Evolutionary conservation across 2,888 invertebrate species (phyloP).

Genomic region (Tanytarsus gracilentus): DNA sequence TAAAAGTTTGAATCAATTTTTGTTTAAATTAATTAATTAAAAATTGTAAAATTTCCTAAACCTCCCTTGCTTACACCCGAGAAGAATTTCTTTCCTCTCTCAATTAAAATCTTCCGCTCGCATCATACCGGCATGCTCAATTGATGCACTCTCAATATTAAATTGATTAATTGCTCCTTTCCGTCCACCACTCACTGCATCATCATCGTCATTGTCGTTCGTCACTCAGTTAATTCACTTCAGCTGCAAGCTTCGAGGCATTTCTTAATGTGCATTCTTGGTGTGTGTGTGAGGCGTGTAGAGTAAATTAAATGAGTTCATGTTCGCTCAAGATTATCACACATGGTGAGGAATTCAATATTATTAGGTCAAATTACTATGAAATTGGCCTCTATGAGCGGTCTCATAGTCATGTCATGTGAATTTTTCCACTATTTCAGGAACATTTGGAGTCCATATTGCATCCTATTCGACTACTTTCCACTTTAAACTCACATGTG

Average conservation of each 20-base stretch:
- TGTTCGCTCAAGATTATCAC: too few species aligned
- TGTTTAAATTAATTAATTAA: too few species aligned
- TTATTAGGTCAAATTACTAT: conserved; percentile 22
- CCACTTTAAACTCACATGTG: conserved; percentile 21
- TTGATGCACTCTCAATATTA: conserved; percentile 10
- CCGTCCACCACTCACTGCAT: conserved; percentile 12
- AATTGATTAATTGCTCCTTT: conserved; percentile 27
- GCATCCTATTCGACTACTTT: conserved; percentile 21
- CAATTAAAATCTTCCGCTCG: conserved; percentile 22
- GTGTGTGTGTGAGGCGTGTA: background rate
- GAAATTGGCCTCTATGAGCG: conserved; percentile 22
- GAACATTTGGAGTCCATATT: conserved; percentile 27
- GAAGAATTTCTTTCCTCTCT: background rate
- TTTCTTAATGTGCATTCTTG: background rate
- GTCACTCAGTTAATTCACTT: conserved; percentile 9
- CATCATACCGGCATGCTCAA: background rate
- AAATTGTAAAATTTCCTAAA: too few species aligned
- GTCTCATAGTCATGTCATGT: conserved; percentile 16
- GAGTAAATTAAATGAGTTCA: background rate
- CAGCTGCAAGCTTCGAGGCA: background rate
- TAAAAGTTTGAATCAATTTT: too few species aligned
- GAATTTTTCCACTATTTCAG: conserved; percentile 17
- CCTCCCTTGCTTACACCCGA: too few species aligned
- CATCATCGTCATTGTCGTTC: conserved; percentile 10
- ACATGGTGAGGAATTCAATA: background rate